Percentiles rank a stretch among this genome's conserved stretches.
These are phyloP conservation scores for Dreissena rostriformis DNA, from an alignment of 1,140 invertebrate genomes.

Conservation along the genomic window DNA sequence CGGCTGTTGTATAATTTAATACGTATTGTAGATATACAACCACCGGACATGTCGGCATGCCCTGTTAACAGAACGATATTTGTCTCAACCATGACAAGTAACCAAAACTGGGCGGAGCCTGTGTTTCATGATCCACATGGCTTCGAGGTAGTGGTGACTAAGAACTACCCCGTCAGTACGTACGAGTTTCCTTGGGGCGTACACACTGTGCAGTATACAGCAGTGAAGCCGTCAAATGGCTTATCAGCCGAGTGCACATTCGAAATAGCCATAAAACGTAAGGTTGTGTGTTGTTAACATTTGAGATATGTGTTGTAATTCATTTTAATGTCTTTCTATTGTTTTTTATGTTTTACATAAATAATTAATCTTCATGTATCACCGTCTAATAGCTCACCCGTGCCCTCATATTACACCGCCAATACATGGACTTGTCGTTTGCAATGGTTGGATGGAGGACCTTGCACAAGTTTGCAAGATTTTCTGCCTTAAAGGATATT, in stretches of 20 bases:
- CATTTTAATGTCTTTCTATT: neutral
- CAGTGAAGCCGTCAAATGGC: conserved; percentile 52
- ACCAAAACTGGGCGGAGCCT: conserved; percentile 43
- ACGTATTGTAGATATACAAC: conserved; percentile 34
- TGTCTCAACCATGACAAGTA: conserved; percentile 3
- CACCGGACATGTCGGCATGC: conserved; percentile 13
- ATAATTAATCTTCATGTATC: neutral
- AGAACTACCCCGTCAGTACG: conserved; percentile 29
- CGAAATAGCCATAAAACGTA: conserved; percentile 42
- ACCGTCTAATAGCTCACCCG: neutral
- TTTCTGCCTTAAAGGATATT: neutral
- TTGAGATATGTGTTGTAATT: neutral
- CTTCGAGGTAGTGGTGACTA: conserved; percentile 8
- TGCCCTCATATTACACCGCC: neutral
- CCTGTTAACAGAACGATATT: neutral
- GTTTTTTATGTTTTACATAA: neutral
- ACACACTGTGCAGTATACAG: conserved; percentile 41
- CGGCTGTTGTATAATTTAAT: neutral
- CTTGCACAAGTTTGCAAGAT: neutral
- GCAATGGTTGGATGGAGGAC: neutral
- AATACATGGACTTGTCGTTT: neutral
- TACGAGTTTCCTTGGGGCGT: conserved; percentile 55
- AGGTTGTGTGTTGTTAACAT: neutral
- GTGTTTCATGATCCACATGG: conserved; percentile 51
- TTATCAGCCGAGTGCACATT: conserved; percentile 51